A percentile compares a stretch with the other conserved stretches of the same genome.
phyloP scores from a whole-genome alignment of 2,888 invertebrate species.

The Fragum sueziense region DNA sequence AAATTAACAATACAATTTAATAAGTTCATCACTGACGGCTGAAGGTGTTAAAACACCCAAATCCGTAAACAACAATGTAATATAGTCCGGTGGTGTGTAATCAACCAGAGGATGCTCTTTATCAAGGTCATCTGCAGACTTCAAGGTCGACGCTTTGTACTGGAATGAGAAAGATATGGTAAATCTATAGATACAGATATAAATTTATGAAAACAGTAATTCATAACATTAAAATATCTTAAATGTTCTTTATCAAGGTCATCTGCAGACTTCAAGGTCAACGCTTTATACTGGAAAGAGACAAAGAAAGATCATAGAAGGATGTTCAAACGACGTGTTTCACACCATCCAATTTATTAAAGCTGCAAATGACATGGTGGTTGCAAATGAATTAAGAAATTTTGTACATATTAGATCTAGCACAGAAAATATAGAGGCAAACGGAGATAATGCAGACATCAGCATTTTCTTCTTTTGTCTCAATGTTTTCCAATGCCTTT shows the following conservation, averaged over 20 bases:
- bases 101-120: conserved; percentile 93
- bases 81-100: conserved; percentile 97
- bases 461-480: too few relatives aligned
- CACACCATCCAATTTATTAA: too few relatives aligned
- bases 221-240: conserved; percentile 93
- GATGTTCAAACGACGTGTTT: too few relatives aligned
- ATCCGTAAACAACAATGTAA: conserved; percentile 96
- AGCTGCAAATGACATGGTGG: too few relatives aligned
- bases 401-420: too few relatives aligned
- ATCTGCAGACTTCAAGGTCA: conserved; percentile 68
- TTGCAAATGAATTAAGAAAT: too few relatives aligned
- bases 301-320: too few relatives aligned
- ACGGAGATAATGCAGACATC: too few relatives aligned
- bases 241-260: conserved; percentile 86
- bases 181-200: too few relatives aligned
- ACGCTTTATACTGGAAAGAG: conserved; percentile 82
- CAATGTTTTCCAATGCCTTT: too few relatives aligned
- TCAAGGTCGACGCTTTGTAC: conserved; percentile 80
- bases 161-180: conserved; percentile 64
- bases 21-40: conserved; percentile 98
- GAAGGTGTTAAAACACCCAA: conserved; percentile 97
- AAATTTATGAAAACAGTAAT: too few relatives aligned
- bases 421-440: too few relatives aligned
- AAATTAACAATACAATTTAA: conserved; percentile 90
- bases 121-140: conserved; percentile 65